These are phyloP conservation scores for Contarinia nasturtii DNA, from an alignment of 1,140 invertebrate genomes.

Conservation along the genomic window DNA sequence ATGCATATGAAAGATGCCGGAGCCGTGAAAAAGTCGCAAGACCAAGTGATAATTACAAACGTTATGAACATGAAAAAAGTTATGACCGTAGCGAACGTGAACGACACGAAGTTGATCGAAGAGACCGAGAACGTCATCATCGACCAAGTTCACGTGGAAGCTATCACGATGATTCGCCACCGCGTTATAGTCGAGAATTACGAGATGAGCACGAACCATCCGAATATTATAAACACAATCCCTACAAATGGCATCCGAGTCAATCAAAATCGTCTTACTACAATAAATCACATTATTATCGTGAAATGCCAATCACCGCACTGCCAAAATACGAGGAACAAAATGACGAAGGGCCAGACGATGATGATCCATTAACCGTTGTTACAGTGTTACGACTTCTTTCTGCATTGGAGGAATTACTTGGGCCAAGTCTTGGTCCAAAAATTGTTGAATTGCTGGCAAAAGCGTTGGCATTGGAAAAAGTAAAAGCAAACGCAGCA, in stretches of 20 bases:
- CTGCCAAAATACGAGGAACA: background rate
- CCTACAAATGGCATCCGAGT: background rate
- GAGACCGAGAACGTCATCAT: constrained; percentile 14
- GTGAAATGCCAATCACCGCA: too few relatives aligned
- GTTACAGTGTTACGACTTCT: constrained; percentile 51
- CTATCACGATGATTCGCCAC: background rate
- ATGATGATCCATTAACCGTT: constrained; percentile 29
- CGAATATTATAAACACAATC: too few relatives aligned
- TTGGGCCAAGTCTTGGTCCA: constrained; percentile 53
- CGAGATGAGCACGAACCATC: background rate
- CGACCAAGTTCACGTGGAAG: constrained; percentile 8
- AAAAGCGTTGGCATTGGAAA: constrained; percentile 47
- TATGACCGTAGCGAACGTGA: background rate
- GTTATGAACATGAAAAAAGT: background rate
- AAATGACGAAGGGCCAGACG: background rate
- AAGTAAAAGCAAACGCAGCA: constrained; percentile 42
- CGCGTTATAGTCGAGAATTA: background rate
- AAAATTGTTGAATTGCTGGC: constrained; percentile 52
- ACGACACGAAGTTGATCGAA: background rate
- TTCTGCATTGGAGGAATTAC: constrained; percentile 56
- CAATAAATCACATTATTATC: background rate
- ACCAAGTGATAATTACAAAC: background rate
- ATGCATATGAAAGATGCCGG: background rate
- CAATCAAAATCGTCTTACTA: background rate
- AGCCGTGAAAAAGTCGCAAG: background rate